phyloP scores from a whole-genome alignment of 1,140 invertebrate species.

The Nephila pilipes region DNA sequence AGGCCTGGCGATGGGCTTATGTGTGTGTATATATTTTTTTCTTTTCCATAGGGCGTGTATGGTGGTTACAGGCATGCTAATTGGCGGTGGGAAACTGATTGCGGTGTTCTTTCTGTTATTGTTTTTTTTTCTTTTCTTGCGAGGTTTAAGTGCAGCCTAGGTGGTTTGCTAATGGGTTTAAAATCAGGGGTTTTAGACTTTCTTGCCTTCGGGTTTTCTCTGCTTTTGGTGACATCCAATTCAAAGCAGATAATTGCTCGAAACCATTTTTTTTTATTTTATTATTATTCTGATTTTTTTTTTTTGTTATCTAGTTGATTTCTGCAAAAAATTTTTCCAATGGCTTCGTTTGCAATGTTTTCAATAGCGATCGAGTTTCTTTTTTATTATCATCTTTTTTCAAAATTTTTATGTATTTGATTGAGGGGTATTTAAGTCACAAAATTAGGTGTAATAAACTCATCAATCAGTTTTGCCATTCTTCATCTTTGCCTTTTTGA shows the following conservation, averaged over 20 bases:
- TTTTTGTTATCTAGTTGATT: neutral
- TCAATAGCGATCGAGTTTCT: neutral
- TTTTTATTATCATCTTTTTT: neutral
- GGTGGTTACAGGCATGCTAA: slow-evolving; percentile 72
- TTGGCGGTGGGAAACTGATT: slow-evolving; percentile 70
- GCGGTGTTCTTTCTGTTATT: slow-evolving; percentile 46
- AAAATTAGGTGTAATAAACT: slow-evolving; percentile 17
- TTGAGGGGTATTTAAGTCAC: neutral
- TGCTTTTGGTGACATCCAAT: slow-evolving; percentile 72
- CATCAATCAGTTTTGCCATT: slow-evolving; percentile 18
- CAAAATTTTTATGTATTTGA: neutral
- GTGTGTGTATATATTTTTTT: slow-evolving; percentile 23
- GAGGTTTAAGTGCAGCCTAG: slow-evolving; percentile 55
- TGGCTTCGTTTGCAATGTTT: neutral
- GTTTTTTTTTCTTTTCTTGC: slow-evolving; percentile 51
- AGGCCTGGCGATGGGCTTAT: slow-evolving; percentile 13
- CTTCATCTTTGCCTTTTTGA: neutral
- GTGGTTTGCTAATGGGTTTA: slow-evolving; percentile 75
- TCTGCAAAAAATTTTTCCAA: neutral
- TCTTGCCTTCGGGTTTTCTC: slow-evolving; percentile 39
- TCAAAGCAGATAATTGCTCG: slow-evolving; percentile 54
- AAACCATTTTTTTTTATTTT: neutral
- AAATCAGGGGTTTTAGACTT: slow-evolving; percentile 72
- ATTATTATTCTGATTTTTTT: slow-evolving; percentile 4
- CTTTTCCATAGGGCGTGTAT: slow-evolving; percentile 41